Evolutionary conservation across 2,888 invertebrate species (phyloP).

Genomic region (Heliconius sara): DNA sequence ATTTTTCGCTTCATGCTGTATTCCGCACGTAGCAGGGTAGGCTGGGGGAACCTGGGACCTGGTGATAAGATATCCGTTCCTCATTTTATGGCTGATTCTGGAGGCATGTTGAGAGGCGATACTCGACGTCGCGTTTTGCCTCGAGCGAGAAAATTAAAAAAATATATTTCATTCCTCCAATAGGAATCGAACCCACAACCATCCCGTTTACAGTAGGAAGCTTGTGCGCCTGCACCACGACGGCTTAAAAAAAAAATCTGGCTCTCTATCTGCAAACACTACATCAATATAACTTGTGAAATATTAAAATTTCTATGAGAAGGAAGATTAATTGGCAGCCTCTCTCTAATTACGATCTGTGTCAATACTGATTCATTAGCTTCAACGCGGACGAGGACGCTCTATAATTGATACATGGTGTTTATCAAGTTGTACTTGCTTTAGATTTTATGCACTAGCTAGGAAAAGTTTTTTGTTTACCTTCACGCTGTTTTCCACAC

Average conservation of each 20-base stretch:
- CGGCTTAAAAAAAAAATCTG: too few species aligned
- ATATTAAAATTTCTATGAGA: conserved; percentile 1
- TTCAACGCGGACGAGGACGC: conserved; percentile 1
- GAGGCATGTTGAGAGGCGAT: too few species aligned
- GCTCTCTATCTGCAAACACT: background rate
- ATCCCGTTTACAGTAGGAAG: background rate
- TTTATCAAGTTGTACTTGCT: background rate
- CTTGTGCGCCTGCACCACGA: background rate
- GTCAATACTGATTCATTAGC: conserved; percentile 27
- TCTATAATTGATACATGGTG: conserved; percentile 23
- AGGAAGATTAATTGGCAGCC: conserved; percentile 12
- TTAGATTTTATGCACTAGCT: background rate
- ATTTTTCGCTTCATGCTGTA: background rate
- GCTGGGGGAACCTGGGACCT: too few species aligned
- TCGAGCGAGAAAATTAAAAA: too few species aligned
- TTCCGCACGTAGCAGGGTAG: background rate
- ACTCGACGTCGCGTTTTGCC: too few species aligned
- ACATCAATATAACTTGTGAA: background rate
- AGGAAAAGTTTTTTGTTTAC: background rate
- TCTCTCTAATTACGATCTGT: conserved; percentile 17
- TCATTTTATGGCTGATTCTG: too few species aligned
- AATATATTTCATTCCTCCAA: background rate
- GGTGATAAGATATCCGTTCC: too few species aligned
- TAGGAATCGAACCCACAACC: background rate
- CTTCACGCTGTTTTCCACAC: too few species aligned